A percentile compares a stretch with the other conserved stretches of the same genome.
Conservation (phyloP, 2,888 invertebrate genomes). For the Cryptus viduatorius region DNA sequence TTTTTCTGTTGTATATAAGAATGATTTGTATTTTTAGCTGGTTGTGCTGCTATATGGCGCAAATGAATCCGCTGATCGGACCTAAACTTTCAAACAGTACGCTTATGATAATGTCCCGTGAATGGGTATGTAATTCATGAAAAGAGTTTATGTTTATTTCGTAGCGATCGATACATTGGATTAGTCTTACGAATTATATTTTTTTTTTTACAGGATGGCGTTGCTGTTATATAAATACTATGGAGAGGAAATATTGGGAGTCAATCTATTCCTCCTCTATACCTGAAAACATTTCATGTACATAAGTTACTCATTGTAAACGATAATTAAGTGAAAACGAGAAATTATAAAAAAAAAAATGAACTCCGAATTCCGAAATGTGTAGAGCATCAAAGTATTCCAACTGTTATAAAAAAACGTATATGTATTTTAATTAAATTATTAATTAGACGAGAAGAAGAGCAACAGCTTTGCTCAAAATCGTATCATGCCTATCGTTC, state of each 20-base stretch:
- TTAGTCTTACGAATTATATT: not conserved
- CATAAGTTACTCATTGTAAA: constrained; percentile 60
- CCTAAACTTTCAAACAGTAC: constrained; percentile 91
- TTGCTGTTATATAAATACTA: constrained; percentile 26
- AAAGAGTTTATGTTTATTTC: not conserved
- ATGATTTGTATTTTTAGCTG: constrained; percentile 87
- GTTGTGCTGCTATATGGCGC: constrained; percentile 96
- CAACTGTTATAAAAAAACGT: constrained; percentile 43
- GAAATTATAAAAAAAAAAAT: constrained; percentile 10
- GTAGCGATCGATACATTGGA: not conserved
- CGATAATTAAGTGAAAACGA: constrained; percentile 19
- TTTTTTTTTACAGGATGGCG: constrained; percentile 55
- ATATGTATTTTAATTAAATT: constrained; percentile 47
- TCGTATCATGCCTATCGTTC: constrained; percentile 67
- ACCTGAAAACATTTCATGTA: constrained; percentile 55
- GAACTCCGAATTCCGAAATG: constrained; percentile 40
- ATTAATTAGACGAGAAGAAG: constrained; percentile 23
- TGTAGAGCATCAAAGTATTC: constrained; percentile 52
- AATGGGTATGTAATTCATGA: constrained; percentile 89
- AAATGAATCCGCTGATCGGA: constrained; percentile 96
- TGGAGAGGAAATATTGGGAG: not conserved
- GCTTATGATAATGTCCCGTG: constrained; percentile 91
- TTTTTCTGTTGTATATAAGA: constrained; percentile 29
- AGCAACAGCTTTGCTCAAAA: not conserved
- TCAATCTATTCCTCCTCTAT: not conserved